Evolutionary conservation across 2,888 invertebrate species (phyloP).

Genomic region (Lottia gigantea): DNA sequence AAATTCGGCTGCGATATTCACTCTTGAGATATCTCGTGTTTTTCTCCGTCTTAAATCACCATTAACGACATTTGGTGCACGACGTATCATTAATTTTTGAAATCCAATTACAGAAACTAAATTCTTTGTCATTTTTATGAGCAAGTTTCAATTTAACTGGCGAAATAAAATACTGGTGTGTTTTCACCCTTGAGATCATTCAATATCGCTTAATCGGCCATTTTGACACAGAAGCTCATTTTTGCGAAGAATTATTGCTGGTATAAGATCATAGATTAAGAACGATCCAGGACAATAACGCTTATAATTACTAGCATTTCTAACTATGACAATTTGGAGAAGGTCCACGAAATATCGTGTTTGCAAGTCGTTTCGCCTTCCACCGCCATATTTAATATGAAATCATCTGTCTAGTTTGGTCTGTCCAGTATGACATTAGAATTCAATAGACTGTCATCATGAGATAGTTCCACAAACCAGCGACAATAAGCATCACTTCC

Average conservation of each 20-base stretch:
- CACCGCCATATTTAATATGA: too few relatives aligned
- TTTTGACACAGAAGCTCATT: conserved; percentile 7
- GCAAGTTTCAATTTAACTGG: conserved; percentile 8
- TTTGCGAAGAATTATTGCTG: background rate
- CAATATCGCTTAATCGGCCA: conserved; percentile 11
- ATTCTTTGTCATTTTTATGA: conserved; percentile 2
- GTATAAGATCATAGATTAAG: conserved; percentile 7
- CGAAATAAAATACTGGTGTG: conserved; percentile 8
- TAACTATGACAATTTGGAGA: background rate
- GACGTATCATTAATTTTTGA: conserved; percentile 10
- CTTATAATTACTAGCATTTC: conserved; percentile 8
- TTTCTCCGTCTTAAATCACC: conserved; percentile 2
- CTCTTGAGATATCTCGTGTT: background rate
- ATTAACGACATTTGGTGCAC: conserved; percentile 10
- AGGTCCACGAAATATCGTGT: background rate
- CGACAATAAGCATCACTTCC: too few relatives aligned
- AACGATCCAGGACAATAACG: background rate
- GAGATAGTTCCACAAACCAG: too few relatives aligned
- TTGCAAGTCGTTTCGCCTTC: background rate
- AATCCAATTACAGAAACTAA: conserved; percentile 11
- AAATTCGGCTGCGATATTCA: conserved; percentile 1
- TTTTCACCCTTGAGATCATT: conserved; percentile 10
- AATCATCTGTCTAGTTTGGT: too few relatives aligned
- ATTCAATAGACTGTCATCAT: too few relatives aligned
- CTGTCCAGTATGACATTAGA: too few relatives aligned